Evolutionary conservation across 2,888 invertebrate species (phyloP).

Genomic region (Drymonia ruficornis): DNA sequence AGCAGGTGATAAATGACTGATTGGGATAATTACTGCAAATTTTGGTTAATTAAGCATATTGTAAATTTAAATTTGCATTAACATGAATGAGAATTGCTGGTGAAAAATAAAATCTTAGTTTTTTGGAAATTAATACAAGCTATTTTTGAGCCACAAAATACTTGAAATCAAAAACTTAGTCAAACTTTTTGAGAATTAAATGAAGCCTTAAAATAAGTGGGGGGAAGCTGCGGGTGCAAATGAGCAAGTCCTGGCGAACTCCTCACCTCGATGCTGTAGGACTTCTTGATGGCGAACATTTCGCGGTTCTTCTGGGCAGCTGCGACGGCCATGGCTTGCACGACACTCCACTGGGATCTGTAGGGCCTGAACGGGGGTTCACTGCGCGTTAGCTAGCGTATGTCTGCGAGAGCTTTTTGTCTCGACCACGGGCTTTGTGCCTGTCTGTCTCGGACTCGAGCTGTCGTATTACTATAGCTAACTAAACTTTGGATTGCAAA

Average conservation of each 20-base stretch:
- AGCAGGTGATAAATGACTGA: too few relatives aligned
- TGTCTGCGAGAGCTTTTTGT: constrained; percentile 82
- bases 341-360: constrained; percentile 78
- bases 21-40: too few relatives aligned
- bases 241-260: constrained; percentile 34
- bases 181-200: too few relatives aligned
- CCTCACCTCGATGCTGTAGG: constrained; percentile 98
- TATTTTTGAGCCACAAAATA: too few relatives aligned
- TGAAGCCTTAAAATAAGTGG: not conserved
- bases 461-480: constrained; percentile 84
- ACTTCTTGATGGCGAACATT: constrained; percentile 98
- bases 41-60: not conserved
- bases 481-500: constrained; percentile 88
- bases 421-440: constrained; percentile 86
- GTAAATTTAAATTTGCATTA: not conserved
- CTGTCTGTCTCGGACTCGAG: constrained; percentile 84
- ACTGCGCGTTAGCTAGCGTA: constrained; percentile 83
- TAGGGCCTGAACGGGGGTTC: constrained; percentile 80
- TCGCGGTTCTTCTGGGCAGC: constrained; percentile 97
- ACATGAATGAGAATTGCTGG: too few relatives aligned
- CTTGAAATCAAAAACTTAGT: too few relatives aligned
- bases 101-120: too few relatives aligned
- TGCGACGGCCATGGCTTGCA: constrained; percentile 92
- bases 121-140: too few relatives aligned
- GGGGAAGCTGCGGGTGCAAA: not conserved